Base-by-base conservation (phyloP, 2,797 vertebrate genomes). In the Lacerta viridis region DNA sequence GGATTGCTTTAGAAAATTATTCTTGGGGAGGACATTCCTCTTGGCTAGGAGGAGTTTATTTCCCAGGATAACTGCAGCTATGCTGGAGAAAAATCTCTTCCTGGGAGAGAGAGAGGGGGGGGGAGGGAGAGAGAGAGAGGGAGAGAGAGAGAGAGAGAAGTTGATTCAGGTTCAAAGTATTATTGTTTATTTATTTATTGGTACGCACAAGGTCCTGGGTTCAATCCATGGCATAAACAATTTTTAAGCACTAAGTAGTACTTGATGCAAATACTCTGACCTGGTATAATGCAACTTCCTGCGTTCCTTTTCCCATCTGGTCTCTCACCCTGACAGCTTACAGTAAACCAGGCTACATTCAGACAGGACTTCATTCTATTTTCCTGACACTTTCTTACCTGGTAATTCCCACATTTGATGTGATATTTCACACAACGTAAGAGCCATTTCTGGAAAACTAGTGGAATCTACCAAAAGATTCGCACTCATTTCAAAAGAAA, bases 21-120 rank as follows among this genome's bases (percentile, higher is more conserved):
- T 93, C 92, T 80, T 75, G 80, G 91, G 86, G 46, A 23, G 86
- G 41, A n/a, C 88, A 93, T 89, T 46, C 90, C 90, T 91, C 87
- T 91, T 81, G 90, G 86, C 87, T 93, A 93, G 88, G 68, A 89
- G 55, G 89, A 89, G 46, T 2, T 82, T 93, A 86, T 93, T 93
- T 91, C 75, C 81, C 43, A 27, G 33, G 15, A 68, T 75, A 86
- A 91, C 90, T 61, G 85, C 85, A 88, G 88, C 81, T 55, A 33
- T 66, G 36, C 74, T 87, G 82, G 81, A 77, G 7, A 66, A 33
- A 85, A 92, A 90, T 80, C 80, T 80, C 80, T 90, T 74, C 77
- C 86, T 78, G 90, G 72, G 81, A 83, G 20, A 76, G 5, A 15
- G 66, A 2, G 76, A 89, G 20, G 5, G 23, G 27, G 46, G 74